Conservation (phyloP, 2,888 invertebrate genomes). For the Agrotis puta region DNA sequence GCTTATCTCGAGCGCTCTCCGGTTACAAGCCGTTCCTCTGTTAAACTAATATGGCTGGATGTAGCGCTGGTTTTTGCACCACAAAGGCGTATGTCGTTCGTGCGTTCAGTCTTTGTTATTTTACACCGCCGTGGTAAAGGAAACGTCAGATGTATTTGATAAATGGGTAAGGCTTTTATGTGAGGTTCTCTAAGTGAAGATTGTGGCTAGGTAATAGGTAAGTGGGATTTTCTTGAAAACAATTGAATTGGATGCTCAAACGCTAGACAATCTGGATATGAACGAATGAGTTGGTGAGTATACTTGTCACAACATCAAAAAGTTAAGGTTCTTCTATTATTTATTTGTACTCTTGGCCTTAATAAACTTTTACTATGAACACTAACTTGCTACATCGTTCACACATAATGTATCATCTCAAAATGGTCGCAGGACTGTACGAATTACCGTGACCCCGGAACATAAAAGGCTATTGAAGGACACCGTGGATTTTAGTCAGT, state of each 20-base stretch:
- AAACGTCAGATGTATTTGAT: conserved; percentile 55
- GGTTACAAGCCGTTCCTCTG: conserved; percentile 56
- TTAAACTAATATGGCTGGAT: conserved; percentile 64
- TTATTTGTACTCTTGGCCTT: too few relatives aligned
- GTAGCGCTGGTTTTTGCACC: conserved; percentile 56
- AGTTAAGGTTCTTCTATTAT: too few relatives aligned
- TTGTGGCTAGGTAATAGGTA: conserved; percentile 46
- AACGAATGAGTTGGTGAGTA: neutral
- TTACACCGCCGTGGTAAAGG: conserved; percentile 48
- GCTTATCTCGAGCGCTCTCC: conserved; percentile 60
- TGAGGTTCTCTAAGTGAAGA: conserved; percentile 28
- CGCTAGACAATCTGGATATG: conserved; percentile 1
- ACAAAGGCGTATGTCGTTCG: conserved; percentile 58
- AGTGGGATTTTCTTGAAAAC: conserved; percentile 21
- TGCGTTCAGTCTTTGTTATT: conserved; percentile 58
- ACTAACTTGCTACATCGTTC: too few relatives aligned
- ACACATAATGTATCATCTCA: too few relatives aligned
- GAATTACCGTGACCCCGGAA: too few relatives aligned
- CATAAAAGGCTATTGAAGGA: too few relatives aligned
- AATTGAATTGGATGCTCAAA: conserved; percentile 16
- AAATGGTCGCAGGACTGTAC: too few relatives aligned
- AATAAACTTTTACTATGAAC: too few relatives aligned
- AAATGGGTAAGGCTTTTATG: conserved; percentile 40
- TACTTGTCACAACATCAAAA: neutral
- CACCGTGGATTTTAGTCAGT: too few relatives aligned